Evolutionary conservation across 2,113 vertebrate genomes (phyloP).

Genomic region (Lethenteron camtschaticum): DNA sequence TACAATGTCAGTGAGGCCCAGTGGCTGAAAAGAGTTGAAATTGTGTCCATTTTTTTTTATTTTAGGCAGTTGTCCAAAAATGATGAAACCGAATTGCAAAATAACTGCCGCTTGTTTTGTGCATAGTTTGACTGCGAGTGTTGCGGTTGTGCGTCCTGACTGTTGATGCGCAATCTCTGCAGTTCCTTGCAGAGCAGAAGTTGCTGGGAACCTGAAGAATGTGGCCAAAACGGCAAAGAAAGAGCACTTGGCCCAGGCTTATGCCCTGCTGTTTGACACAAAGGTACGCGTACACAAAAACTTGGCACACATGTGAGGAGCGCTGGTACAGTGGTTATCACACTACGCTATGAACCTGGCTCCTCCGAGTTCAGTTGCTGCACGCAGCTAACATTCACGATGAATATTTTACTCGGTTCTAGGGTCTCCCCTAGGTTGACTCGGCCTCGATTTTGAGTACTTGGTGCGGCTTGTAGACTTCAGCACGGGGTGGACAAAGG

Average conservation of each 20-base stretch:
- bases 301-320: neutral
- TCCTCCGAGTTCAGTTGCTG: neutral
- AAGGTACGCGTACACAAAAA: slow-evolving; percentile 31
- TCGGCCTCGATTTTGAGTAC: neutral
- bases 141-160: too few species aligned
- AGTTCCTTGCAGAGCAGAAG: slow-evolving; percentile 81
- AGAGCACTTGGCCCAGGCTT: slow-evolving; percentile 58
- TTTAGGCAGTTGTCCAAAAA: too few species aligned
- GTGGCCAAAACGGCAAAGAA: slow-evolving; percentile 77
- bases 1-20: too few species aligned
- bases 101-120: too few species aligned
- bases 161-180: neutral
- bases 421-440: neutral
- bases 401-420: neutral
- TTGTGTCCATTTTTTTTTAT: too few species aligned
- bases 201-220: slow-evolving; percentile 74
- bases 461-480: neutral
- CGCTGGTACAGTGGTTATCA: neutral
- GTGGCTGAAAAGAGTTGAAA: too few species aligned
- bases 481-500: too few species aligned
- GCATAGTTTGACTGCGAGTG: too few species aligned
- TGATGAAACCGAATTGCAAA: too few species aligned
- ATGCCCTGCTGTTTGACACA: slow-evolving; percentile 58
- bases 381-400: neutral
- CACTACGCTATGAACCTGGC: neutral